Base-by-base conservation (phyloP, 2,888 invertebrate genomes). In the Panopea generosa region DNA sequence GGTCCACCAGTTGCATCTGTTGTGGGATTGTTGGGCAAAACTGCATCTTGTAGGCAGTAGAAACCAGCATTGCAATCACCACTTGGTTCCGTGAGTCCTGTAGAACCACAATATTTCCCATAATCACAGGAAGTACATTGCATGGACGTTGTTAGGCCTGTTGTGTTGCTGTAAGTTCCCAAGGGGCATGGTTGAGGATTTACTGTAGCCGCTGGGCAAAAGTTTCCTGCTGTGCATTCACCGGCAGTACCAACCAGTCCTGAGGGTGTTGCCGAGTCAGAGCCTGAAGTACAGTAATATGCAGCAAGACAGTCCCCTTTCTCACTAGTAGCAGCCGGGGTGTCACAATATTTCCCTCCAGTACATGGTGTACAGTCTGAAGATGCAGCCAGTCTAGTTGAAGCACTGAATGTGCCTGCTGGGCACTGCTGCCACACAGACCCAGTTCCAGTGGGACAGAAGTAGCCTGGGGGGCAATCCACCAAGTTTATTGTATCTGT, bases 381-480 rank as follows among this genome's bases (percentile, higher is more conserved):
- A 7, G 75, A 84, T 52, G 85, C 76, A 56, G 84, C 86, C 24
- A 91, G 75, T 4, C 90, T 88, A 9, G 77, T 62, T 20, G 62
- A 55, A 3, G 73, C 76, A 71, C 90, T 90, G 67, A 82, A 91
- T 0, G 90, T 91, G 2, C 91, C 91, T 4, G 84, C 74, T 6
- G 91, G 91, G 71, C 91, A 91, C 3, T 86, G 82, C 76, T 89
- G 77, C 85, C 87, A 90, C 6, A 90, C 86, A 11, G 83, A 57
- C 3, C 91, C 91, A 7, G 90, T 90, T 20, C 91, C 90, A 53
- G 85, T 85, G 22, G 90, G 91, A 77, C 92, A 92, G 72, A 88
- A 91, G 75, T 85, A 89, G 0, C 92, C 92, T 20, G 86, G 83
- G 26, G 90, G 90, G 69, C 91, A 92, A 40, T 76, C 74, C 27